These are phyloP conservation scores for Chroicocephalus ridibundus DNA, from an alignment of 2,113 vertebrate genomes.

Conservation along the genomic window DNA sequence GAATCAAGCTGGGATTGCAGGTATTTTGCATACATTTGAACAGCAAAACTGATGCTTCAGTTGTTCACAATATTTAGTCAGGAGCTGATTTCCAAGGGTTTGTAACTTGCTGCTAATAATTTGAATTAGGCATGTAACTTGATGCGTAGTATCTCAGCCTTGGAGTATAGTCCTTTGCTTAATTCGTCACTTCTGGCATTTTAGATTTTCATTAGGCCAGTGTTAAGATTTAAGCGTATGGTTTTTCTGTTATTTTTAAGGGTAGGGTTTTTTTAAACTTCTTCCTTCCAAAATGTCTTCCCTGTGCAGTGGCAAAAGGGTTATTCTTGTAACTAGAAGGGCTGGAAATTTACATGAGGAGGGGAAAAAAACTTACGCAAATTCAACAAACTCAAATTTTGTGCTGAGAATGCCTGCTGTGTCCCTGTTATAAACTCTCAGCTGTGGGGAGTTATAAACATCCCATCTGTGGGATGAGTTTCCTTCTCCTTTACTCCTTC, in stretches of 20 bases:
- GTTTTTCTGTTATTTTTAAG: background rate
- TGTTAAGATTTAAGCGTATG: background rate
- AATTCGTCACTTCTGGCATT: background rate
- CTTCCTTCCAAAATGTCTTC: background rate
- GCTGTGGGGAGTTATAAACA: background rate
- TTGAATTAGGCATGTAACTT: background rate
- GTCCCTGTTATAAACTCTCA: background rate
- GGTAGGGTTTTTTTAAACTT: background rate
- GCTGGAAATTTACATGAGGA: background rate
- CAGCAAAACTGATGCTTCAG: background rate
- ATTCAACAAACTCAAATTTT: background rate
- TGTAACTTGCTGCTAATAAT: background rate
- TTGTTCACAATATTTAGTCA: background rate
- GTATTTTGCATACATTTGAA: background rate
- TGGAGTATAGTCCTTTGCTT: background rate
- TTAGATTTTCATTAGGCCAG: background rate
- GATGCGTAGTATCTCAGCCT: background rate
- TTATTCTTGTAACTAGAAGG: background rate
- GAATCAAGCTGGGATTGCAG: background rate
- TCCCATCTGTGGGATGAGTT: background rate
- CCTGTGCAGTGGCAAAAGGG: background rate
- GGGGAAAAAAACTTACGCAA: background rate
- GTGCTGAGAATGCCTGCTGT: background rate
- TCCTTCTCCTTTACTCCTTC: background rate
- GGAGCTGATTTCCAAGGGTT: conserved; percentile 17